A percentile compares a stretch with the other conserved stretches of the same genome.
phyloP scores from a whole-genome alignment of 2,113 vertebrate species.

The Peromyscus californicus region DNA sequence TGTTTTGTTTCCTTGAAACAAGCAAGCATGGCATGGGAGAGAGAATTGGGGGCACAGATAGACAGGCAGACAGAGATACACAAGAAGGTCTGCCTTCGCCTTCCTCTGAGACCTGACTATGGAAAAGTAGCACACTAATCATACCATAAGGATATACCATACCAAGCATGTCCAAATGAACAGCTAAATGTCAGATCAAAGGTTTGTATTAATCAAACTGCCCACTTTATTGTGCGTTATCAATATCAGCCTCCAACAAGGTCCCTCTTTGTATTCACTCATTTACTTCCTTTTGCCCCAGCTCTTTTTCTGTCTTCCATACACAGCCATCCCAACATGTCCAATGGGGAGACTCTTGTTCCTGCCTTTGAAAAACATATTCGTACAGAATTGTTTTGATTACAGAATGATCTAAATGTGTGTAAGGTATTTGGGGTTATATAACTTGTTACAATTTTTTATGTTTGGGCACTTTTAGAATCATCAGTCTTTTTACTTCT shows the following conservation, averaged over 20 bases:
- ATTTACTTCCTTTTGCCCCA: background rate
- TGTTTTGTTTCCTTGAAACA: background rate
- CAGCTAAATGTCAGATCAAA: background rate
- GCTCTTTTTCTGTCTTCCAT: background rate
- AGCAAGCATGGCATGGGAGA: background rate
- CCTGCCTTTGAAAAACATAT: conserved; percentile 4
- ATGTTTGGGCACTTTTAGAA: background rate
- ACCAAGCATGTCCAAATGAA: background rate
- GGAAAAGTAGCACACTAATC: background rate
- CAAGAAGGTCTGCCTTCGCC: background rate
- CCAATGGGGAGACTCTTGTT: background rate
- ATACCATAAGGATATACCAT: background rate
- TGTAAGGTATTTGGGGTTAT: background rate
- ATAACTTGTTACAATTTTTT: background rate
- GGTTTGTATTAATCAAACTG: background rate
- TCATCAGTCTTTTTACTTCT: background rate
- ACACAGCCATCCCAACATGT: background rate
- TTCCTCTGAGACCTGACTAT: background rate
- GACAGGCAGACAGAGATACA: background rate
- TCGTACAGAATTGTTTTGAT: background rate
- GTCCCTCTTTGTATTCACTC: background rate
- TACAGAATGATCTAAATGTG: conserved; percentile 10
- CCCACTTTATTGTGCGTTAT: background rate
- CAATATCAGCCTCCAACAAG: background rate
- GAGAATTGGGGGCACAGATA: background rate